Evolutionary conservation across 2,888 invertebrate species (phyloP).

Genomic region (Danaus chrysippus): DNA sequence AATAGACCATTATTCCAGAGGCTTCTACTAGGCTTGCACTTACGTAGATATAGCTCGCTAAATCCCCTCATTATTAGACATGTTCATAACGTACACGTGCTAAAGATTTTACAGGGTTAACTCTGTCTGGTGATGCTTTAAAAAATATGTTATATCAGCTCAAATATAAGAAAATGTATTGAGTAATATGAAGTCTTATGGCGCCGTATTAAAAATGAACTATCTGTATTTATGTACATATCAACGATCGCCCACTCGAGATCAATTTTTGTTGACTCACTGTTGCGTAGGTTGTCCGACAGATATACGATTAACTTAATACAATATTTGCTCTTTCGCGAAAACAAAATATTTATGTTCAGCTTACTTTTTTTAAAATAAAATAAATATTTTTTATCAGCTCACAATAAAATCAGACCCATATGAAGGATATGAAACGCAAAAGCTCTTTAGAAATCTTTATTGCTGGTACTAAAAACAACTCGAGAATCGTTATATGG

Average conservation of each 20-base stretch:
- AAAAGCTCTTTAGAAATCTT: slow-evolving; percentile 24
- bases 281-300: slow-evolving; percentile 19
- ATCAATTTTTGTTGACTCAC: slow-evolving; percentile 24
- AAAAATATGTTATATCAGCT: background rate
- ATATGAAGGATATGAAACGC: slow-evolving; percentile 27
- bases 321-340: slow-evolving; percentile 18
- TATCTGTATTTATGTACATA: slow-evolving; percentile 17
- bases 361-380: background rate
- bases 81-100: slow-evolving; percentile 9
- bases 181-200: slow-evolving; percentile 14
- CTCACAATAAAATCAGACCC: slow-evolving; percentile 18
- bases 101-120: slow-evolving; percentile 13
- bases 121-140: background rate
- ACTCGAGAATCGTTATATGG: slow-evolving; percentile 20
- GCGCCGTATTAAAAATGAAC: slow-evolving; percentile 25
- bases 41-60: slow-evolving; percentile 8
- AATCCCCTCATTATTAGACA: slow-evolving; percentile 8
- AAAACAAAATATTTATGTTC: background rate
- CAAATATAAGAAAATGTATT: slow-evolving; percentile 8
- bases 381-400: slow-evolving; percentile 16
- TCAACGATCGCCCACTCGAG: slow-evolving; percentile 26
- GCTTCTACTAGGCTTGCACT: slow-evolving; percentile 9
- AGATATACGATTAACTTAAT: slow-evolving; percentile 15
- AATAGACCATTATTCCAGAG: slow-evolving; percentile 10
- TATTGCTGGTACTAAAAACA: slow-evolving; percentile 26